phyloP scores from a whole-genome alignment of 2,797 vertebrate species.

The Mormyrus proboscirostris region DNA sequence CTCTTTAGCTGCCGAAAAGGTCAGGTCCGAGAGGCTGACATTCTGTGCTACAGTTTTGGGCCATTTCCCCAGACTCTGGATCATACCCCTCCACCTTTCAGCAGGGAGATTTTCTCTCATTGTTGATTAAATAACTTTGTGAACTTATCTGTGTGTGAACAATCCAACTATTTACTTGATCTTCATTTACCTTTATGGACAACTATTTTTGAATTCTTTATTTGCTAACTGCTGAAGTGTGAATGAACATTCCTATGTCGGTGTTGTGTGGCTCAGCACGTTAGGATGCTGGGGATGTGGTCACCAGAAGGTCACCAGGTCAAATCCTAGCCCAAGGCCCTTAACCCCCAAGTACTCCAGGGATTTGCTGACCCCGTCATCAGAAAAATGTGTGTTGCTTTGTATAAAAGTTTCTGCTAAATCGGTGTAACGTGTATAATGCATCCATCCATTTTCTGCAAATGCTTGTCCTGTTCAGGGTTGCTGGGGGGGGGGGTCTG shows the following conservation, averaged over 20 bases:
- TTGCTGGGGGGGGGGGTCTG: not conserved
- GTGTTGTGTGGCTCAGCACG: not conserved
- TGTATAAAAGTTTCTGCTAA: not conserved
- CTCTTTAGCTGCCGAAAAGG: conserved; percentile 19
- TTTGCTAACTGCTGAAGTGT: not conserved
- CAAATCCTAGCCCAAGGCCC: not conserved
- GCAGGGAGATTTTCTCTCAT: not conserved
- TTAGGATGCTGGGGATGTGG: not conserved
- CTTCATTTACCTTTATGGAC: not conserved
- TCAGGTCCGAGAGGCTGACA: conserved; percentile 26
- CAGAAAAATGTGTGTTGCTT: not conserved
- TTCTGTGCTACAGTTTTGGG: conserved; percentile 15
- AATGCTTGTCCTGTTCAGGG: not conserved
- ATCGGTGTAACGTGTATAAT: not conserved
- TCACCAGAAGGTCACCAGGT: not conserved
- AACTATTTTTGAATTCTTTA: not conserved
- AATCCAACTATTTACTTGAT: not conserved
- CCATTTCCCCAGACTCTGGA: not conserved
- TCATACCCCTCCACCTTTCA: not conserved
- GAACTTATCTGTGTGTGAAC: not conserved
- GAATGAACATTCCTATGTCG: not conserved
- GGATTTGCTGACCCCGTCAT: not conserved
- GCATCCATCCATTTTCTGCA: not conserved
- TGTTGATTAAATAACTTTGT: not conserved
- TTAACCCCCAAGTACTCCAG: not conserved